Evolutionary conservation across 2,797 vertebrate genomes (phyloP).

Genomic region (Pangasius krempfi): DNA sequence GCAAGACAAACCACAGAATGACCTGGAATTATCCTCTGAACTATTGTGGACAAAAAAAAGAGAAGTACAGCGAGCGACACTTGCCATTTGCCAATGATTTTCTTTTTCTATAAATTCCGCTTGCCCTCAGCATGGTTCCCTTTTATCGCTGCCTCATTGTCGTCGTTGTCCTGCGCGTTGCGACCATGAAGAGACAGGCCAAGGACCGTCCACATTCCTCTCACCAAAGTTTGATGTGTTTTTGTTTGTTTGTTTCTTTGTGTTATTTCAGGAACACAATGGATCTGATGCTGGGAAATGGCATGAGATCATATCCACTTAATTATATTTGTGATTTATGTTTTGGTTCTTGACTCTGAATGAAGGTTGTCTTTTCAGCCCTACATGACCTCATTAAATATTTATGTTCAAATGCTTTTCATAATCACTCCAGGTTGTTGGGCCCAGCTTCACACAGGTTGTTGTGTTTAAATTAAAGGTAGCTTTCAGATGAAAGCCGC

Average conservation of each 20-base stretch:
- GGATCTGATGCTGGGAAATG: slow-evolving; percentile 10
- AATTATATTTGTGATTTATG: slow-evolving; percentile 3
- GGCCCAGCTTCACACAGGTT: background rate
- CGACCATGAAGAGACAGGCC: slow-evolving; percentile 25
- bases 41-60: slow-evolving; percentile 4
- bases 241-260: background rate
- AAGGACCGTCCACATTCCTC: slow-evolving; percentile 54
- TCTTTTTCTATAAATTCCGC: slow-evolving; percentile 54
- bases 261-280: slow-evolving; percentile 23
- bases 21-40: slow-evolving; percentile 31
- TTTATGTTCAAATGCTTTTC: slow-evolving; percentile 48
- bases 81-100: slow-evolving; percentile 31
- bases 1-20: slow-evolving; percentile 24
- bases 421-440: slow-evolving; percentile 31
- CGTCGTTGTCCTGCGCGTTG: background rate
- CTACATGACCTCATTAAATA: slow-evolving; percentile 55
- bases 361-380: slow-evolving; percentile 34
- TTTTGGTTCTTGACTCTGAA: slow-evolving; percentile 31
- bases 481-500: slow-evolving; percentile 9
- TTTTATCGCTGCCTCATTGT: slow-evolving; percentile 22
- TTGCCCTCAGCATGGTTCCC: slow-evolving; percentile 22
- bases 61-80: slow-evolving; percentile 7
- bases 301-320: slow-evolving; percentile 23
- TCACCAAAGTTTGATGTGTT: slow-evolving; percentile 57
- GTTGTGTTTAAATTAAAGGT: background rate